Base-by-base conservation (phyloP, 2,888 invertebrate genomes). In the Leptura quadrifasciata region DNA sequence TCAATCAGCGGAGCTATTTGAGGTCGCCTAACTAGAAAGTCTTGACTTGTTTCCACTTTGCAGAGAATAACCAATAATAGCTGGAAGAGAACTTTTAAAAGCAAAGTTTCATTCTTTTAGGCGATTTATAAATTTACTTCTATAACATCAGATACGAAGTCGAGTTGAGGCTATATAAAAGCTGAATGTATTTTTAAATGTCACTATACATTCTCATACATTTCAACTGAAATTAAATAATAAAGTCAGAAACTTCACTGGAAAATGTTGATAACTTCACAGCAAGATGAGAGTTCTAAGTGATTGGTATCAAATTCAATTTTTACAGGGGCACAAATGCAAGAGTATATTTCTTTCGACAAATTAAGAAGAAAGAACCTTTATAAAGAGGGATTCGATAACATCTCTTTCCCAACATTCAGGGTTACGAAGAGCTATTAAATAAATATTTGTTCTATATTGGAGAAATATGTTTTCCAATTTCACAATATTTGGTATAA, bases 81-180 rank as follows among this genome's bases (percentile, higher is more conserved):
- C 31, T 54, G 67, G 57, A 15, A n/a, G 75, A 12, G 75, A 80
- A 77, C 75, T 76, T 79, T 78, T 80, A 75, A 80, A 75, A 80
- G 80, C 75, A 80, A 80, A 80, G 79, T 80, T 80, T 71, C 68
- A 17, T 80, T 75, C 77, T 75, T 70, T 73, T 72, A 75, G 76
- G 75, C 72, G 76, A 74, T 74, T 74, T 73, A 70, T 35, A 76
- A 78, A 77, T 79, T 76, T 77, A 73, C 77, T 76, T 75, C 73
- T 71, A 74, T 77, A 77, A 79, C 75, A 76, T 71, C 70, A 39
- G 55, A 74, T 39, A 54, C 20, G 71, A 80, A 79, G 47, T 73
- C 39, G 35, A 67, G 67, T 55, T 67, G n/a, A n/a, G 67, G n/a
- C 21, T 18, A 31, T 64, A 17, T 39, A n/a, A n/a, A 24, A 31